A percentile compares a stretch with the other conserved stretches of the same genome.
phyloP scores from a whole-genome alignment of 2,888 invertebrate genomes.

The Microctonus brassicae region DNA sequence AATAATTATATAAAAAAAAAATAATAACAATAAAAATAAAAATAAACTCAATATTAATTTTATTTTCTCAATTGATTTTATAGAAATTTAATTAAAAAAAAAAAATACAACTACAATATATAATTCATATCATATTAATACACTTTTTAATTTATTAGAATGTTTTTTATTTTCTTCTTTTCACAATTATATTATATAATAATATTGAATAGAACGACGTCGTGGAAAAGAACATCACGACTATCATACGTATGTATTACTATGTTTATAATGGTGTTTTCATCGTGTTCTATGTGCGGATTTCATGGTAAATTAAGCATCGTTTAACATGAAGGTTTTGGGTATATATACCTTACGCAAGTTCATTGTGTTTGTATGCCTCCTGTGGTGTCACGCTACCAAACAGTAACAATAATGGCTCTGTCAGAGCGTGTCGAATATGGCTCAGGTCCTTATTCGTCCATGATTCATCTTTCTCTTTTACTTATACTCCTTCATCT shows the following conservation, averaged over 20 bases:
- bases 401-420: constrained; percentile 44
- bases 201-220: background rate
- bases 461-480: background rate
- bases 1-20: no score
- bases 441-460: constrained; percentile 44
- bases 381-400: constrained; percentile 63
- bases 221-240: background rate
- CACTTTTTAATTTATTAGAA: no score
- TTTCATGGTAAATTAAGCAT: constrained; percentile 28
- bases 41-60: background rate
- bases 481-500: background rate
- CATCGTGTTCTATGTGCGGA: background rate
- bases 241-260: no score
- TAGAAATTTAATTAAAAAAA: no score
- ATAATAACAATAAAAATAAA: no score
- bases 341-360: constrained; percentile 47
- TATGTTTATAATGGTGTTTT: background rate
- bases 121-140: no score
- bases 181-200: no score
- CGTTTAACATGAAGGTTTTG: constrained; percentile 2
- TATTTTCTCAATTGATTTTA: no score
- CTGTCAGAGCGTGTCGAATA: constrained; percentile 57
- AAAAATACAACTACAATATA: no score
- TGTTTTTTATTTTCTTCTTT: background rate
- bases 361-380: constrained; percentile 52